Conservation (phyloP, 1,140 invertebrate species). For the Hypsibius dujardini region DNA sequence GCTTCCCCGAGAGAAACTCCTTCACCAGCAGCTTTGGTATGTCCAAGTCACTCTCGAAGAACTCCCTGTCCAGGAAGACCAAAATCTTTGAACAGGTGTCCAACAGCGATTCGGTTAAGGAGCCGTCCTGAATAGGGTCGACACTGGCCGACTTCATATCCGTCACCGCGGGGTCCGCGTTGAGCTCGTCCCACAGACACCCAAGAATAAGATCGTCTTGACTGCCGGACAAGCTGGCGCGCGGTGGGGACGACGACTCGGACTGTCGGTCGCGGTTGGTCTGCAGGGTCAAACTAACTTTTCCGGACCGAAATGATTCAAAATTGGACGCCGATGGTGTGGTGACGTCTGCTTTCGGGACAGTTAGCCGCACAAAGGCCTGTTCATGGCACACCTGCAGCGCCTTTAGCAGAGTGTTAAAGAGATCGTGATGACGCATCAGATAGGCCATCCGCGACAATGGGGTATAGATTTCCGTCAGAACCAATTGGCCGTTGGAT, state of each 20-base stretch:
- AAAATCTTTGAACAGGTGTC: not conserved
- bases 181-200: slow-evolving; percentile 6
- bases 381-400: not conserved
- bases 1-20: slow-evolving; percentile 10
- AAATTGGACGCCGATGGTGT: not conserved
- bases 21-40: not conserved
- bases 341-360: not conserved
- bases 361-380: not conserved
- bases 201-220: slow-evolving; percentile 12
- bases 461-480: not conserved
- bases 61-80: not conserved
- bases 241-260: not conserved
- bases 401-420: not conserved
- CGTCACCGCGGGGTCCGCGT: not conserved
- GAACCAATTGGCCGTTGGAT: not conserved
- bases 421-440: slow-evolving; percentile 8
- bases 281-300: too few relatives aligned
- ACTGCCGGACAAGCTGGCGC: not conserved
- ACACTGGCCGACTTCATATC: not conserved
- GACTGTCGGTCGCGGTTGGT: not conserved
- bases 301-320: too few relatives aligned
- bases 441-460: not conserved
- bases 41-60: not conserved
- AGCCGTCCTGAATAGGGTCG: not conserved
- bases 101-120: slow-evolving; percentile 2